Conservation (phyloP, 2,888 invertebrate genomes). For the Allophyes oxyacanthae region DNA sequence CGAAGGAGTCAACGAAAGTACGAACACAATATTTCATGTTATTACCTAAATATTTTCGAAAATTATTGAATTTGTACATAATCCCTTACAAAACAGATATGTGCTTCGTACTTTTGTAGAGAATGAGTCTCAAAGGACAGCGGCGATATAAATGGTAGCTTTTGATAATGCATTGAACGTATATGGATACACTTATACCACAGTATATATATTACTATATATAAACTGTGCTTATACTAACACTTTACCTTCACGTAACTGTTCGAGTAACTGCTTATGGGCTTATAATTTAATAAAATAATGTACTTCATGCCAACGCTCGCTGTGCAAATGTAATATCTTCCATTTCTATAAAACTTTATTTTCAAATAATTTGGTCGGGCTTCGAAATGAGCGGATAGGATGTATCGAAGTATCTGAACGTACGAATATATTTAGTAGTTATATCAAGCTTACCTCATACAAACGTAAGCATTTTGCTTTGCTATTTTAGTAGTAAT, state of each 20-base stretch:
- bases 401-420: too few relatives aligned
- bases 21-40: slow-evolving; percentile 18
- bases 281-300: slow-evolving; percentile 42
- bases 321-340: slow-evolving; percentile 47
- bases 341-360: slow-evolving; percentile 43
- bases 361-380: slow-evolving; percentile 28
- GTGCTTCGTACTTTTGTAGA: slow-evolving; percentile 31
- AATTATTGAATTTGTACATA: slow-evolving; percentile 38
- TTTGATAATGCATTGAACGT: slow-evolving; percentile 61
- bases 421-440: too few relatives aligned
- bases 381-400: slow-evolving; percentile 17
- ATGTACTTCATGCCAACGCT: slow-evolving; percentile 46
- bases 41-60: slow-evolving; percentile 11
- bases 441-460: too few relatives aligned
- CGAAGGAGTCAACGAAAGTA: slow-evolving; percentile 26
- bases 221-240: too few relatives aligned
- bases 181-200: slow-evolving; percentile 41
- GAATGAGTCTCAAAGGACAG: slow-evolving; percentile 47
- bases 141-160: slow-evolving; percentile 56
- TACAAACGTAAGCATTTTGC: too few relatives aligned
- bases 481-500: too few relatives aligned
- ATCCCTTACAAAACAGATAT: slow-evolving; percentile 11
- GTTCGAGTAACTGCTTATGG: slow-evolving; percentile 40
- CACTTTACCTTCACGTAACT: slow-evolving; percentile 19
- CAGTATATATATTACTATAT: too few relatives aligned